These are phyloP conservation scores for Alauda arvensis DNA, from an alignment of 2,797 vertebrate species.

Conservation along the genomic window DNA sequence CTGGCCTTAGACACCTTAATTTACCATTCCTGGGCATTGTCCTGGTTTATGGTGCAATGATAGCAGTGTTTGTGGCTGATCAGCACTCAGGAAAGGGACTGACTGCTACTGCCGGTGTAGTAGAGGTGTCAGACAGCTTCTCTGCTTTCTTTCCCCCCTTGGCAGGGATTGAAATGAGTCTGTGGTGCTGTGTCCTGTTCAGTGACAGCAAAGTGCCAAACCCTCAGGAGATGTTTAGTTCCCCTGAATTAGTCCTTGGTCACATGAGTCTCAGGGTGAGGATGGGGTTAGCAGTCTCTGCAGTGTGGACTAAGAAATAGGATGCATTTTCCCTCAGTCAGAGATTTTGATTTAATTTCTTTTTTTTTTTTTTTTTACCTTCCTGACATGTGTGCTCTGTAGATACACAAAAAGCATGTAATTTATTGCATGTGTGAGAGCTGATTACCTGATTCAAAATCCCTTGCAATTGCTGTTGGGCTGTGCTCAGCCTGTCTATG, in stretches of 20 bases:
- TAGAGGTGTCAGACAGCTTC: neutral
- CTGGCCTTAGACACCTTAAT: neutral
- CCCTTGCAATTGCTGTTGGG: neutral
- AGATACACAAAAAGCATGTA: conserved; percentile 2
- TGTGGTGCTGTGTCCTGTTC: neutral
- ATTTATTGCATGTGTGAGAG: neutral
- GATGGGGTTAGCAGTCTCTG: neutral
- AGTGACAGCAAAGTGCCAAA: neutral
- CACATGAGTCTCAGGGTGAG: neutral
- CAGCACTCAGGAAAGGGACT: neutral
- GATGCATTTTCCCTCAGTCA: neutral
- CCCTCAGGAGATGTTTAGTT: neutral
- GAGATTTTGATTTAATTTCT: neutral
- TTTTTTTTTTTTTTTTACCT: neutral
- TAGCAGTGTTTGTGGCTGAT: neutral
- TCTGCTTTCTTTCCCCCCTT: neutral
- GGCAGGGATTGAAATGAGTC: neutral
- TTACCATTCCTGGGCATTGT: neutral
- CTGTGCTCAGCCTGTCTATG: neutral
- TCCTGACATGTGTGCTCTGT: neutral
- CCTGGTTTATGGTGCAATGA: neutral
- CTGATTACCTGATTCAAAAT: conserved; percentile 1
- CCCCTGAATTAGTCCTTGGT: neutral
- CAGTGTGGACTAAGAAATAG: neutral
- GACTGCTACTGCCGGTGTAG: neutral